Base-by-base conservation (phyloP, 2,113 vertebrate species). In the Microcebus jonahi region DNA sequence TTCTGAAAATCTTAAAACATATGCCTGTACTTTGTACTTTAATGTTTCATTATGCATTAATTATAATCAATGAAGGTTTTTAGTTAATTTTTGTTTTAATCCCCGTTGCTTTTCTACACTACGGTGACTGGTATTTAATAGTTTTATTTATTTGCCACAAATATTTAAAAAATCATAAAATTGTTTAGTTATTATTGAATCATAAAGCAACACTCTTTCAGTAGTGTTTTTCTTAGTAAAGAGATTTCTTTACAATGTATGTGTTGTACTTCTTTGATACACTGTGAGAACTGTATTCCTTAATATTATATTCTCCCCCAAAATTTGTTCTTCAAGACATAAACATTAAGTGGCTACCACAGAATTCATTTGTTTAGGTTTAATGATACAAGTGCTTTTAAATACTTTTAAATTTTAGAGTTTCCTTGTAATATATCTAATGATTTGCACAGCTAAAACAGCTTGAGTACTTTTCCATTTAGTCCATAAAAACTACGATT, bases 371-470 rank as follows among this genome's bases (percentile, higher is more conserved):
- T 63, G 39, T 31, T 5, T 61, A 91, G 29, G 6, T 31, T 86
- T 91, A 90, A 59, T 86, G 80, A 91, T 67, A 65, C 13, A 87
- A 92, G 65, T 48, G 12, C 42, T 94, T 70, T 94, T 88, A 87
- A 68, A 84, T 94, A 76, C 67, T 82, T 77, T 82, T 3, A 81
- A 45, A 83, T 68, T 89, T 91, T 76, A 39, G 45, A 18, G 31
- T 87, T 76, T 68, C 70, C 25, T 97, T 90, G 88, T 79, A 75
- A 95, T 9, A 29, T 81, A 71, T 45, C 67, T 89, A 92, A 91
- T 77, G 67, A 82, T 87, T 93, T 96, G 70, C 76, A 81, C 90
- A 97, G 96, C 80, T 84, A 86, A 95, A 70, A 82, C 50, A 70
- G 48, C 34, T 79, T 73, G 75, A 91, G 34, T 76, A n/a, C 18